A percentile compares a stretch with the other conserved stretches of the same genome.
Conservation (phyloP, 1,140 invertebrate genomes). For the Neocloeon triangulifer region DNA sequence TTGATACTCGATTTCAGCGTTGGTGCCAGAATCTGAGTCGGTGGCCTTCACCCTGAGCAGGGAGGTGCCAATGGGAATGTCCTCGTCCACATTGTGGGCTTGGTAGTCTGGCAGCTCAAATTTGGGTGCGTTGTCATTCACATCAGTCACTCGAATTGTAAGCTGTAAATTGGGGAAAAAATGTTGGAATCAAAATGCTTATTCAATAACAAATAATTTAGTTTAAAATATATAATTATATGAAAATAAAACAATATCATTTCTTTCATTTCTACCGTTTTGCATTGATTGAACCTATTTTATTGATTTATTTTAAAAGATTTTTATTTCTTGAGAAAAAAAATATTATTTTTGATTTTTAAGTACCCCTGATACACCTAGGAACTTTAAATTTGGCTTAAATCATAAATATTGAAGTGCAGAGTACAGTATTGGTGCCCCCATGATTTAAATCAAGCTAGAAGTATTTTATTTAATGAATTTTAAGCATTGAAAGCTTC, state of each 20-base stretch:
- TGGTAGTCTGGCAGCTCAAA: constrained; percentile 90
- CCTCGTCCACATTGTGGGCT: constrained; percentile 84
- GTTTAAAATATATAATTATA: too few species aligned
- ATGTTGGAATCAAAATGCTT: neutral
- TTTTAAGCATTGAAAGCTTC: constrained; percentile 1
- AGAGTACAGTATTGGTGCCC: neutral
- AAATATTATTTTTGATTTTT: too few species aligned
- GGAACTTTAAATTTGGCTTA: too few species aligned
- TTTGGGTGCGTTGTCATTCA: constrained; percentile 84
- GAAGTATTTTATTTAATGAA: neutral
- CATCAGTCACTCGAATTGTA: constrained; percentile 78
- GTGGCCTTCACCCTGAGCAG: constrained; percentile 82
- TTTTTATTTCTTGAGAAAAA: too few species aligned
- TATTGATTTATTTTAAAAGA: too few species aligned
- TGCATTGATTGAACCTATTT: too few species aligned
- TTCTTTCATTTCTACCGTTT: too few species aligned
- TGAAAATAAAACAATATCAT: too few species aligned
- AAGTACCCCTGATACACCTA: too few species aligned
- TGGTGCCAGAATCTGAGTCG: constrained; percentile 75
- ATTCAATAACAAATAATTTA: too few species aligned
- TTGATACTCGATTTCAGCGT: constrained; percentile 82
- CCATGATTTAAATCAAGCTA: constrained; percentile 1
- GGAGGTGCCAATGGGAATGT: constrained; percentile 71
- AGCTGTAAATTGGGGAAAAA: constrained; percentile 29
- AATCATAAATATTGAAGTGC: too few species aligned